Conservation (phyloP, 2,797 vertebrate species). For the Chromis chromis region DNA sequence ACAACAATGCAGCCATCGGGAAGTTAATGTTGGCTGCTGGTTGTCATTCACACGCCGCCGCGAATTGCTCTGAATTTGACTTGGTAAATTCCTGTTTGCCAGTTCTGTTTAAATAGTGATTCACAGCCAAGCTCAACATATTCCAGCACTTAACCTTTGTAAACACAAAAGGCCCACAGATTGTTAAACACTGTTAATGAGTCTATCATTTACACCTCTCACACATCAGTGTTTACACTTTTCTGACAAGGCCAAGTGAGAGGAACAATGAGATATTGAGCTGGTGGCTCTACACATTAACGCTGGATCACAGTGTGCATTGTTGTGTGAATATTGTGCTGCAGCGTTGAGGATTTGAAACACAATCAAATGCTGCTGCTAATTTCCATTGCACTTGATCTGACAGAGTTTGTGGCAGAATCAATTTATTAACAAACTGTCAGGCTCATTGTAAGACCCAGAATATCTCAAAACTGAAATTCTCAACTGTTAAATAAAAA, state of each 20-base stretch:
- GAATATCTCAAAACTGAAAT: conserved; percentile 25
- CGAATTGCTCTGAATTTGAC: conserved; percentile 25
- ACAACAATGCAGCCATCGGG: conserved; percentile 15
- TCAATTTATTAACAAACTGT: conserved; percentile 23
- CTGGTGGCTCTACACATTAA: conserved; percentile 29
- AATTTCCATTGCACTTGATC: conserved; percentile 18
- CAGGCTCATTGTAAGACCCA: conserved; percentile 1
- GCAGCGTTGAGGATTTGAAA: background rate
- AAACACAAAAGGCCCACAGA: conserved; percentile 46
- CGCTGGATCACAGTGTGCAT: background rate
- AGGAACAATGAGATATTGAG: conserved; percentile 28
- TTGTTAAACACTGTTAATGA: conserved; percentile 63
- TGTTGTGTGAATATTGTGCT: conserved; percentile 16
- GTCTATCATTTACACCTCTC: conserved; percentile 58
- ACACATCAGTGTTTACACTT: conserved; percentile 58
- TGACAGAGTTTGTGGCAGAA: conserved; percentile 21
- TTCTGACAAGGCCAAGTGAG: conserved; percentile 41
- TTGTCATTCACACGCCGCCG: background rate
- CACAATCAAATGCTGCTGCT: conserved; percentile 3
- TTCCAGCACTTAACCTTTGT: conserved; percentile 63
- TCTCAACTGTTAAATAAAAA: conserved; percentile 16
- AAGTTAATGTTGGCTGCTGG: conserved; percentile 19
- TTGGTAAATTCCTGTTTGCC: conserved; percentile 25
- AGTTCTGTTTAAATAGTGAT: conserved; percentile 29
- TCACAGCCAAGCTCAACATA: conserved; percentile 48